Percentiles rank a stretch among this genome's conserved stretches.
These are phyloP conservation scores for Aphidius gifuensis DNA, from an alignment of 1,140 invertebrate genomes.

Conservation along the genomic window DNA sequence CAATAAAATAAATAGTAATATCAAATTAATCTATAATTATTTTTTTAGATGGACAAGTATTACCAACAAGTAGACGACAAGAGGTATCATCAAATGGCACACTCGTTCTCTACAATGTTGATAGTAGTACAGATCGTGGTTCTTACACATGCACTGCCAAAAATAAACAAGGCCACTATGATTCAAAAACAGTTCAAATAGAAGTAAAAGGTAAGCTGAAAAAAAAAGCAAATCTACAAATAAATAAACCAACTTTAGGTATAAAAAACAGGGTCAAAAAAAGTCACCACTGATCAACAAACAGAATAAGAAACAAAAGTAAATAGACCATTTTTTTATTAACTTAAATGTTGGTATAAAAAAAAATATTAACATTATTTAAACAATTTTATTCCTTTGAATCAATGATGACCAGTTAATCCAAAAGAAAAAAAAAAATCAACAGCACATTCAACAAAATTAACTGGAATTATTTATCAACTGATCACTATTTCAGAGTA, in stretches of 20 bases:
- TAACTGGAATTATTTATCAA: conserved; percentile 18
- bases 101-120: conserved; percentile 66
- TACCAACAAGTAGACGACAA: conserved; percentile 84
- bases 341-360: neutral
- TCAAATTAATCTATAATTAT: neutral
- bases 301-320: too few relatives aligned
- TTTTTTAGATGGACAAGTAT: conserved; percentile 67
- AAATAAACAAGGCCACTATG: conserved; percentile 77
- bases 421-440: neutral
- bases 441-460: neutral
- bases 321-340: too few relatives aligned
- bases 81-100: conserved; percentile 84
- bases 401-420: conserved; percentile 6
- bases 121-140: conserved; percentile 72
- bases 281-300: neutral
- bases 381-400: neutral
- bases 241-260: neutral
- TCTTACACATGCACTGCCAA: conserved; percentile 87
- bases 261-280: neutral
- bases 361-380: conserved; percentile 1
- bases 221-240: neutral
- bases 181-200: conserved; percentile 77
- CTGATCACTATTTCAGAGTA: conserved; percentile 22
- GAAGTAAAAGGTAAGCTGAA: conserved; percentile 72
- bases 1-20: neutral